Evolutionary conservation across 2,797 vertebrate genomes (phyloP).

Genomic region (Acanthurus tractus): DNA sequence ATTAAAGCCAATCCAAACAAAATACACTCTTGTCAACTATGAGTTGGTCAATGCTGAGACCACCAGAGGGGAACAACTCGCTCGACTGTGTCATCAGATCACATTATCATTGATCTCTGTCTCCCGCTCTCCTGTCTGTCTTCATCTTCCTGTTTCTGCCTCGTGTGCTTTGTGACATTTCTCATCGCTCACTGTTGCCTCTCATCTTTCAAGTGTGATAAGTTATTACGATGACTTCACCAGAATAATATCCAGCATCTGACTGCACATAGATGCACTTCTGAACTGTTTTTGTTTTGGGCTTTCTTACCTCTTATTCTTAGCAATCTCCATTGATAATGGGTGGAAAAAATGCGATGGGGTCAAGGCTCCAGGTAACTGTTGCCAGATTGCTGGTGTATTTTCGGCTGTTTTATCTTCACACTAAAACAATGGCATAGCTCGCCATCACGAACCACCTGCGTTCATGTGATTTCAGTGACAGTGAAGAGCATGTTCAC

Average conservation of each 20-base stretch:
- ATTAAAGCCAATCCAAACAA: conserved; percentile 80
- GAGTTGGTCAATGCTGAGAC: conserved; percentile 71
- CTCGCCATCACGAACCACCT: conserved; percentile 14
- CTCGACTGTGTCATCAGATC: conserved; percentile 77
- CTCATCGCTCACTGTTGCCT: conserved; percentile 48
- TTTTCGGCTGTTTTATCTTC: conserved; percentile 49
- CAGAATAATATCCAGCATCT: conserved; percentile 34
- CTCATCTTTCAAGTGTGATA: conserved; percentile 56
- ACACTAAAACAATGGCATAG: conserved; percentile 36
- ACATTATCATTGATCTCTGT: conserved; percentile 72
- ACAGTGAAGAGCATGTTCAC: conserved; percentile 31
- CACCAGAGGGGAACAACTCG: conserved; percentile 74
- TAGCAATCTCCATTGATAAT: conserved; percentile 59
- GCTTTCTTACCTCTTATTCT: conserved; percentile 40
- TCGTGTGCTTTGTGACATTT: conserved; percentile 44
- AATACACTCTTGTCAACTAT: conserved; percentile 59
- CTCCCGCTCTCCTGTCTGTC: conserved; percentile 46
- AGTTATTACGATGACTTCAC: conserved; percentile 48
- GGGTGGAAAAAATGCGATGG: conserved; percentile 60
- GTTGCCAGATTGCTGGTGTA: conserved; percentile 44
- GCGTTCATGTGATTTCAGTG: conserved; percentile 13
- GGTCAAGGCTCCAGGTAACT: conserved; percentile 40
- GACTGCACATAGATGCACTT: conserved; percentile 23
- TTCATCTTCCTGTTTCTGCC: conserved; percentile 44
- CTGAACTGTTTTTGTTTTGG: conserved; percentile 36